Base-by-base conservation (phyloP, 2,888 invertebrate species). In the Osmoderma eremita region DNA sequence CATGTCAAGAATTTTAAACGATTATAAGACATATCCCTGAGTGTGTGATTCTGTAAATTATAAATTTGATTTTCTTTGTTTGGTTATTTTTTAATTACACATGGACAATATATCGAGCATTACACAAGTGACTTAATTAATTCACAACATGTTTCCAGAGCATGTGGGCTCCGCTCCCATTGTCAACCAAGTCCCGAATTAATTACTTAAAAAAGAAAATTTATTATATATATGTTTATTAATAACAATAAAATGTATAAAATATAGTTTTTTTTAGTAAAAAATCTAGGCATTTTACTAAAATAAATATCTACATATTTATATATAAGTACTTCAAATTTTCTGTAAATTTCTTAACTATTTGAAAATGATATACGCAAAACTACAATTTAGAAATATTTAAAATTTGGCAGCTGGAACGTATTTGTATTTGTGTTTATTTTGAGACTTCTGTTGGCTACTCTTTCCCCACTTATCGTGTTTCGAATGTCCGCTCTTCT, bases 401-500 rank as follows among this genome's bases (percentile, higher is more conserved):
- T 63, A 67, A 63, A 54, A 12, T 38, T 67, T 53, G 15, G 48
- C 54, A 15, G 54, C 45, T 42, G 66, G 66, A 17, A 66, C 51
- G 54, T 75, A 75, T 70, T 78, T 76, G 70, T 77, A 78, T 54
- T 78, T 77, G 69, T 79, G 78, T 50, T 78, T 79, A 12, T 78
- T 78, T 48, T 72, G 70, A 18, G 72, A 67, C 61, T 77, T 78
- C 54, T 76, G 75, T 42, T 75, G 74, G 17, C 75, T 75, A 62
- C 80, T 80, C 70, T 81, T 81, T 17, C 75, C 79, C 72, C 75
- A 79, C 64, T 78, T 78, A 48, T 74, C 73, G 17, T 77, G 76
- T 61, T 78, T 78, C 18, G 76, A 75, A 66, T 78, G 73, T 22
- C 77, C 75, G 30, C 72, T 75, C 63, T 80, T 76, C 10, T 72